Conservation (phyloP, 2,888 invertebrate genomes). For the Serrognathus titanus region DNA sequence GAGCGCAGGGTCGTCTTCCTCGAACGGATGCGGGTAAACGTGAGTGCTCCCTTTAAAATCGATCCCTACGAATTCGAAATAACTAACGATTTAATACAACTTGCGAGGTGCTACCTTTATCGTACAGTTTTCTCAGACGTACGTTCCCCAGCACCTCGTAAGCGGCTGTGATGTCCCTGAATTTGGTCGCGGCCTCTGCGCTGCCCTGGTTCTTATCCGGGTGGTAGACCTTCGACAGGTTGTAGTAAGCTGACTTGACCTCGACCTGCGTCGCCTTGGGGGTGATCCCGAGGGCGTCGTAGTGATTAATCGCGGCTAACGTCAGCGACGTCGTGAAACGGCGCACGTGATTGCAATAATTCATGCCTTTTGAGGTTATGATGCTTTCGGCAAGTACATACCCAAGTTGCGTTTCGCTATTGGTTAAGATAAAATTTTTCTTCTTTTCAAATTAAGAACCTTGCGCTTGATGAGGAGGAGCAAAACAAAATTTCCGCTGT, state of each 20-base stretch:
- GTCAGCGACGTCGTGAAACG: conserved; percentile 1
- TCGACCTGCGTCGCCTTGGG: conserved; percentile 74
- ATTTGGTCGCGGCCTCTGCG: conserved; percentile 62
- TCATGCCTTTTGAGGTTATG: conserved; percentile 7
- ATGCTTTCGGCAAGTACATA: no score
- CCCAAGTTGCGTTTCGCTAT: not conserved
- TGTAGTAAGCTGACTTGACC: conserved; percentile 87
- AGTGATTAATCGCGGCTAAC: conserved; percentile 49
- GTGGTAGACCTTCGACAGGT: conserved; percentile 81
- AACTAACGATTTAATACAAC: not conserved
- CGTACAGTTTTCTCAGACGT: conserved; percentile 72
- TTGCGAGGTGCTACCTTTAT: conserved; percentile 58
- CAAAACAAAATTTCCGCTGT: conserved; percentile 1
- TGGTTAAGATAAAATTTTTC: not conserved
- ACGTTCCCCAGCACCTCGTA: conserved; percentile 84
- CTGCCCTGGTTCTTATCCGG: conserved; percentile 76
- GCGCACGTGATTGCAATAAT: not conserved
- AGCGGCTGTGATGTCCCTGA: conserved; percentile 76
- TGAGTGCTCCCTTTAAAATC: conserved; percentile 4
- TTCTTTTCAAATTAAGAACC: not conserved
- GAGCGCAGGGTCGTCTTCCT: conserved; percentile 55
- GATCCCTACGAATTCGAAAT: conserved; percentile 12
- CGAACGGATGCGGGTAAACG: not conserved
- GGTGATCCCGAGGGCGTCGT: conserved; percentile 69
- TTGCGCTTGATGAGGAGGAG: not conserved